Conservation (phyloP, 2,113 vertebrate genomes). For the Vulpes lagopus region DNA sequence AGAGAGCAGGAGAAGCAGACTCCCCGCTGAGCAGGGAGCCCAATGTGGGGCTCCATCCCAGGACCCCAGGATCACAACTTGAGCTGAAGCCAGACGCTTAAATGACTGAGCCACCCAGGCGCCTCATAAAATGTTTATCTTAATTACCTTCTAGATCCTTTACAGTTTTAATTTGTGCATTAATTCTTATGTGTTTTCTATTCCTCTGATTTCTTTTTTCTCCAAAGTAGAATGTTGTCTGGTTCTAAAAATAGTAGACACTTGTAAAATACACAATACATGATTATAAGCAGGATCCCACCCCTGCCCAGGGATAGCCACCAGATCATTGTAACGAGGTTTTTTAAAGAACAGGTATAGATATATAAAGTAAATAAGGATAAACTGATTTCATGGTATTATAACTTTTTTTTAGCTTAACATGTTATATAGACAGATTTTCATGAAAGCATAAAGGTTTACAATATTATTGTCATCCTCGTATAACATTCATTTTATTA, state of each 20-base stretch:
- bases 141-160: background rate
- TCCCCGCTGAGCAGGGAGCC: no score
- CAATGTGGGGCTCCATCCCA: no score
- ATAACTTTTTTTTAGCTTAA: background rate
- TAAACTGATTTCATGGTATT: background rate
- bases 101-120: no score
- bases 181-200: background rate
- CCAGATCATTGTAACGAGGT: background rate
- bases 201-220: background rate
- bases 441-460: background rate
- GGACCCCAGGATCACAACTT: no score
- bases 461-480: background rate
- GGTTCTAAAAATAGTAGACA: background rate
- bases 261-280: background rate
- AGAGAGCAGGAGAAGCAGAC: no score
- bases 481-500: background rate
- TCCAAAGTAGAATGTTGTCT: background rate
- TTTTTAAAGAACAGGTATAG: background rate
- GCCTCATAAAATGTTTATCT: background rate
- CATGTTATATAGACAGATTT: background rate
- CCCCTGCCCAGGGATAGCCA: background rate
- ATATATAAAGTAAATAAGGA: background rate
- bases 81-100: no score
- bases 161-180: background rate
- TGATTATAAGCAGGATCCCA: background rate